Conservation (phyloP, 2,113 vertebrate genomes). For the Apistogramma diplotaenia region DNA sequence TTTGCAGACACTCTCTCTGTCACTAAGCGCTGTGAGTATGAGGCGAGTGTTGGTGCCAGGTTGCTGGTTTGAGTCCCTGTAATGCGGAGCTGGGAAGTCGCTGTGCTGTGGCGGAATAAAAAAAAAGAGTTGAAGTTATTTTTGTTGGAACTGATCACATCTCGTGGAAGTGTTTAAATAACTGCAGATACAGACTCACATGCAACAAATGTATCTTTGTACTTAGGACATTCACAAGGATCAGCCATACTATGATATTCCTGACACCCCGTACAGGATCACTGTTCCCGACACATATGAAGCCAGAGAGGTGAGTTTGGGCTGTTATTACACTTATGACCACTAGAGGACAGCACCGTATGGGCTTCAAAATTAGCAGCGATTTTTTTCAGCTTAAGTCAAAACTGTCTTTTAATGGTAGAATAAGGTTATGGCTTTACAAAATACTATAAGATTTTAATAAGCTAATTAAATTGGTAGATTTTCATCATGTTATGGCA, state of each 20-base stretch:
- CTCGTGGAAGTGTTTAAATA: background rate
- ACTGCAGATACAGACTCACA: background rate
- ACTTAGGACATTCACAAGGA: constrained; percentile 96
- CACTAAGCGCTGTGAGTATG: constrained; percentile 89
- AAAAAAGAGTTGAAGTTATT: background rate
- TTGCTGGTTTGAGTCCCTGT: background rate
- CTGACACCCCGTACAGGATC: constrained; percentile 91
- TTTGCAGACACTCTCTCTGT: constrained; percentile 92
- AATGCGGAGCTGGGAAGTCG: background rate
- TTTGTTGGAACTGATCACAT: background rate
- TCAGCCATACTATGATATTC: constrained; percentile 94
- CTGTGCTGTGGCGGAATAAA: background rate
- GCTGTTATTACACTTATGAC: background rate
- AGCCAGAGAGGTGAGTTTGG: constrained; percentile 85
- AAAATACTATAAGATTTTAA: background rate
- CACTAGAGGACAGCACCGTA: constrained; percentile 42
- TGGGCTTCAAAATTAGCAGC: background rate
- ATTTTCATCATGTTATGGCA: background rate
- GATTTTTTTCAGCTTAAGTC: background rate
- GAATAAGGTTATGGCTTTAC: background rate
- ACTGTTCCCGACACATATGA: constrained; percentile 95
- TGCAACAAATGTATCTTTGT: background rate
- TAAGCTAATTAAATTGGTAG: background rate
- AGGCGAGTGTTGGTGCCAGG: background rate
- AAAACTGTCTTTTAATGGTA: background rate